phyloP scores from a whole-genome alignment of 2,113 vertebrate species.

The Varanus komodoensis region DNA sequence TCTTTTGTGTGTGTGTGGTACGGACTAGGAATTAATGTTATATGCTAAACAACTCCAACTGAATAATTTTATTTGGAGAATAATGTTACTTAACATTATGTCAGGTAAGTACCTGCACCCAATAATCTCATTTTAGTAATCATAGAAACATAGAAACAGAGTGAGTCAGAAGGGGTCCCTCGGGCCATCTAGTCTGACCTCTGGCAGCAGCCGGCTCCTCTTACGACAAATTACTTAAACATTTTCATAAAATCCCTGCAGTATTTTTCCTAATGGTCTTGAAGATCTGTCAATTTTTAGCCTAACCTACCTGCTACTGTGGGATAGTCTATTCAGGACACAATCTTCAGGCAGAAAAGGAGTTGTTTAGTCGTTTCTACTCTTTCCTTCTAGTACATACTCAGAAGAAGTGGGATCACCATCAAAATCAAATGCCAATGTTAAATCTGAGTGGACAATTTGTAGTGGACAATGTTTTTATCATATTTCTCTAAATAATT shows the following conservation, averaged over 20 bases:
- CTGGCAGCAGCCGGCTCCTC: too few relatives aligned
- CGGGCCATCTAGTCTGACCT: too few relatives aligned
- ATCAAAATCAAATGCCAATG: too few relatives aligned
- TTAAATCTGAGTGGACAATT: too few relatives aligned
- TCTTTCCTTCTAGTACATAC: too few relatives aligned
- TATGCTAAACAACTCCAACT: conserved; percentile 23
- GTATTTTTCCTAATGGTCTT: background rate
- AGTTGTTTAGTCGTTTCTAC: too few relatives aligned
- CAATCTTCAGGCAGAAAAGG: background rate
- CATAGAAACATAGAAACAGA: too few relatives aligned
- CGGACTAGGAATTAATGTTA: fast-evolving
- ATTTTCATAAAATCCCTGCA: background rate
- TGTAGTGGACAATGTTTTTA: too few relatives aligned
- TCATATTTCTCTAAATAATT: too few relatives aligned
- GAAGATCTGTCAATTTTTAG: background rate
- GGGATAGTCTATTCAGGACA: background rate
- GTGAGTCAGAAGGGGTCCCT: too few relatives aligned
- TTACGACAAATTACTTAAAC: background rate
- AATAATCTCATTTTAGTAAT: background rate
- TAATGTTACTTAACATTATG: background rate
- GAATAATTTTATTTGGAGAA: background rate
- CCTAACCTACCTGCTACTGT: background rate
- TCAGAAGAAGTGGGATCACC: too few relatives aligned
- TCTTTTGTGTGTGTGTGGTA: fast-evolving
- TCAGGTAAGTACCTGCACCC: background rate